These are phyloP conservation scores for Myathropa florea DNA, from an alignment of 2,888 invertebrate genomes.

Conservation along the genomic window DNA sequence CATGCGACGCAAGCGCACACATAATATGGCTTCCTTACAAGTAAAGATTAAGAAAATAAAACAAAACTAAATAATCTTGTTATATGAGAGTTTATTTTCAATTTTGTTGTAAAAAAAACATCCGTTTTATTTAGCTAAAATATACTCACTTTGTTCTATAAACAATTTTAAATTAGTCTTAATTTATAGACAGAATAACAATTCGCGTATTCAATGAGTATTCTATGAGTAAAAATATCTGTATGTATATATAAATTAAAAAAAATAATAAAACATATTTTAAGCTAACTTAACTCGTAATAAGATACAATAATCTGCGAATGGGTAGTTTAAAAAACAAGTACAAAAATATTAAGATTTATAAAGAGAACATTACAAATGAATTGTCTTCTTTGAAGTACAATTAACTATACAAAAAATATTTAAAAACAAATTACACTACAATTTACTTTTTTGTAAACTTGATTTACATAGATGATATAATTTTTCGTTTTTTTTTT, in stretches of 20 bases:
- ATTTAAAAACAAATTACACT: conserved; percentile 5
- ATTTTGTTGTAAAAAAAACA: conserved; percentile 65
- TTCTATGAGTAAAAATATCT: conserved; percentile 30
- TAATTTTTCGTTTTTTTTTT: conserved; percentile 32
- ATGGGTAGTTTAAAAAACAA: neutral
- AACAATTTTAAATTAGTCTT: conserved; percentile 50
- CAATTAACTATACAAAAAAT: conserved; percentile 39
- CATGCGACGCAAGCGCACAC: too few relatives aligned
- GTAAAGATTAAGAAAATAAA: conserved; percentile 9
- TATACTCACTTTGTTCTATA: conserved; percentile 32
- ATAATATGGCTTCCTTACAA: too few relatives aligned
- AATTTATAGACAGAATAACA: conserved; percentile 35
- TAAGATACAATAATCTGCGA: conserved; percentile 4
- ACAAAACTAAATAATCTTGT: neutral
- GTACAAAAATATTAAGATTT: conserved; percentile 1
- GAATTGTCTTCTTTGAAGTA: conserved; percentile 6
- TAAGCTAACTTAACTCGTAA: neutral
- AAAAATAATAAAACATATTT: conserved; percentile 18
- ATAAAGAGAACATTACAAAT: conserved; percentile 27
- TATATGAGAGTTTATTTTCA: neutral
- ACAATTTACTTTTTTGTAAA: neutral
- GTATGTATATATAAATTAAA: conserved; percentile 38
- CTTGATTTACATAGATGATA: conserved; percentile 8
- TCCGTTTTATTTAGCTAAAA: conserved; percentile 61
- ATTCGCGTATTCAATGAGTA: conserved; percentile 36